Evolutionary conservation across 2,113 vertebrate genomes (phyloP).

Genomic region (Neolamprologus longior): DNA sequence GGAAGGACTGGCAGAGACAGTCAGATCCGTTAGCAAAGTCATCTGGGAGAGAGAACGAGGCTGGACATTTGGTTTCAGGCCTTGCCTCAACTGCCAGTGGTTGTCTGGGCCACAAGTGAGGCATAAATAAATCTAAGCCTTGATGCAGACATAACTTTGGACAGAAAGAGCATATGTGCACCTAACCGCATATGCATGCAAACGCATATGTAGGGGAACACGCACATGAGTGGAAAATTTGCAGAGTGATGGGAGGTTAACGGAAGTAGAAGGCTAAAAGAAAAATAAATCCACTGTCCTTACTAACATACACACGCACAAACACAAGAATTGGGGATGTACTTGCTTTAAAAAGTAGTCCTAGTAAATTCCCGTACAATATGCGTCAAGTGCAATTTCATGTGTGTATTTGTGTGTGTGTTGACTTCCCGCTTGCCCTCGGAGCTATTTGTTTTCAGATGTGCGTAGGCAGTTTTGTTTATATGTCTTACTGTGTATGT

Average conservation of each 20-base stretch:
- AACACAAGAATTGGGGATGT: not conserved
- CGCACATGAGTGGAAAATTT: not conserved
- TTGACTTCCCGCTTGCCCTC: not conserved
- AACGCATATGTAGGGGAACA: not conserved
- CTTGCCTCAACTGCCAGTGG: conserved; percentile 8
- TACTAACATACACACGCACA: not conserved
- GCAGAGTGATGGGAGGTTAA: conserved; percentile 46
- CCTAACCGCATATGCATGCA: not conserved
- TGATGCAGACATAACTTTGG: conserved; percentile 5
- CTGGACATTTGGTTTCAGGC: conserved; percentile 40
- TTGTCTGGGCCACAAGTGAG: conserved; percentile 32
- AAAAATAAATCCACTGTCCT: not conserved
- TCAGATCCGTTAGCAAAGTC: conserved; percentile 38
- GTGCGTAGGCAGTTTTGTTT: conserved; percentile 23
- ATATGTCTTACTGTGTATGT: conserved; percentile 13
- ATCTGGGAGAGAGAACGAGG: conserved; percentile 15
- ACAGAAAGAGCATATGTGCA: conserved; percentile 4
- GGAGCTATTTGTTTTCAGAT: conserved; percentile 48
- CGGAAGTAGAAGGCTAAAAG: conserved; percentile 7
- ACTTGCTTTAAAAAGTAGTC: not conserved
- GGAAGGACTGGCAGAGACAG: conserved; percentile 25
- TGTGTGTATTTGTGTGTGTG: not conserved
- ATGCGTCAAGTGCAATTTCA: not conserved
- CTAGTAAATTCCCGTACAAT: not conserved
- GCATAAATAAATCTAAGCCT: conserved; percentile 21